Base-by-base conservation (phyloP, 2,888 invertebrate species). In the Agonopterix alstromeriana region DNA sequence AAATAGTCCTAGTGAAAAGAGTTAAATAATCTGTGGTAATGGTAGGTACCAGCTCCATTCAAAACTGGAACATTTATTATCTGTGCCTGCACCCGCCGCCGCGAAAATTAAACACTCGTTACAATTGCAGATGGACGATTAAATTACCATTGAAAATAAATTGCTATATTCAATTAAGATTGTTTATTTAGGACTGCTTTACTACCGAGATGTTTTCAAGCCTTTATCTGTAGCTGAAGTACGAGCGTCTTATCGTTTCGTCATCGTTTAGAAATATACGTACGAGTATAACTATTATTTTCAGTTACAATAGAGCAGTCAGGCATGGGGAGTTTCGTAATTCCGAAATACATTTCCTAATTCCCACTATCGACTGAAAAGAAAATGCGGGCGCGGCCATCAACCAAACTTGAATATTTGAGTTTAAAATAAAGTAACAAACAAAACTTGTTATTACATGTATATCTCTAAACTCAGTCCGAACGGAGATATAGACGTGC, bases 61-160 rank as follows among this genome's bases (percentile, higher is more conserved):
- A 78, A 74, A 71, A 66, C 60, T 58, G 58, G 58, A 68, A 73
- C 73, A 65, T 79, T 82, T 78, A n/a, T 79, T 81, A 82, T 78
- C 27, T 27, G 5, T 27, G 17, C 17, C 17, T 80, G 74, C 61
- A 10, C 66, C 75, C 65, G 66, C 70, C 68, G 65, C 67, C 63
- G 74, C 68, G 74, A 80, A 79, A 80, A 80, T 82, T 78, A 77
- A 82, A 75, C 76, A 79, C 75, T 78, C 70, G 70, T 73, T 77
- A 70, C 65, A 68, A 63, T 59, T 59, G 48, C 56, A 63, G 74
- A 76, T 78, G 62, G 48, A 60, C 61, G 75, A 80, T 77, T 73
- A 78, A 71, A 61, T 52, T 51, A 61, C 65, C 60, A 74, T 72
- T 74, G 65, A 71, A 73, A 70, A 65, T 63, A 63, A 70, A 64